Conservation (phyloP, 1,140 invertebrate species). For the Ceratoteleas bidentatus region DNA sequence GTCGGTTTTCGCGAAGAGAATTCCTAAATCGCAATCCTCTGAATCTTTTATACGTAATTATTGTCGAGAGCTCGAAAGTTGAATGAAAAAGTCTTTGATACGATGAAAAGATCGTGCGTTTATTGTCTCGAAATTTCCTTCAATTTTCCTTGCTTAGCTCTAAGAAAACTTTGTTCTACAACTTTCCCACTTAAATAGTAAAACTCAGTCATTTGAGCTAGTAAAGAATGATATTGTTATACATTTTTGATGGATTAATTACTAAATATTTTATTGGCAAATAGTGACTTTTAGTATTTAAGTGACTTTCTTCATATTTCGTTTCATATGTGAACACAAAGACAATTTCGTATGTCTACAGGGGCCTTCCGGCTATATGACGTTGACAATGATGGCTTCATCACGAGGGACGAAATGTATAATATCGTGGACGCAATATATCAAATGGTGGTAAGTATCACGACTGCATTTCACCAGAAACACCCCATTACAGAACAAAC, state of each 20-base stretch:
- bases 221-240: no score
- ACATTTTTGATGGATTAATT: no score
- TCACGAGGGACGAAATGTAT: conserved; percentile 98
- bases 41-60: no score
- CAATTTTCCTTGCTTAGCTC: background rate
- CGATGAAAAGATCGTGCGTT: background rate
- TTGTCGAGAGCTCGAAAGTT: background rate
- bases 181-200: no score
- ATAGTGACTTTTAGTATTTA: no score
- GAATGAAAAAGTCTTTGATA: background rate
- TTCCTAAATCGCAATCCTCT: no score
- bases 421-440: conserved; percentile 99
- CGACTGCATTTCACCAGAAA: background rate
- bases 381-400: conserved; percentile 98
- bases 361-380: conserved; percentile 99
- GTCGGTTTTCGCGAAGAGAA: no score
- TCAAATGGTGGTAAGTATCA: conserved; percentile 96
- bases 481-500: no score
- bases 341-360: conserved; percentile 80
- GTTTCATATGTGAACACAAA: background rate
- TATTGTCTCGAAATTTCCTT: background rate
- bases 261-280: no score
- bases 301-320: no score
- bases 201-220: no score
- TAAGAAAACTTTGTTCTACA: no score